phyloP scores from a whole-genome alignment of 2,797 vertebrate species.

The Enteromius viviparus region DNA sequence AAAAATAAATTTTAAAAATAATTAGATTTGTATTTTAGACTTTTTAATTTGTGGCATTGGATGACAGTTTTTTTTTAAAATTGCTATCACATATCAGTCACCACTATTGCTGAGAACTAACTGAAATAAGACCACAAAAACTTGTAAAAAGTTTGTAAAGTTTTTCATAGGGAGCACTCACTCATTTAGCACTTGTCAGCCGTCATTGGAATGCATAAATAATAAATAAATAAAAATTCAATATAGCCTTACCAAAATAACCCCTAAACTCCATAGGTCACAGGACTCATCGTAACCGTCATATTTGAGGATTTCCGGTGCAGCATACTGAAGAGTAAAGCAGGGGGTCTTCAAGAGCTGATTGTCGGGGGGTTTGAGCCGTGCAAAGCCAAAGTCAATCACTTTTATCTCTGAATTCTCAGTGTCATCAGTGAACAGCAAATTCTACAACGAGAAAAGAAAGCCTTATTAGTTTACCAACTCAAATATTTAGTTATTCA shows the following conservation, averaged over 20 bases:
- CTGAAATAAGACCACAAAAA: neutral
- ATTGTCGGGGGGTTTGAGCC: constrained; percentile 96
- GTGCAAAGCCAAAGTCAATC: constrained; percentile 98
- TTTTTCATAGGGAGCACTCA: neutral
- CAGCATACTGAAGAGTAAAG: constrained; percentile 97
- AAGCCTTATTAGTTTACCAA: neutral
- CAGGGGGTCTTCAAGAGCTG: constrained; percentile 98
- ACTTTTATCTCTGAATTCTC: constrained; percentile 98
- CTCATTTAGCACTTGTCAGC: neutral
- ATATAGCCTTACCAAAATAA: constrained; percentile 89
- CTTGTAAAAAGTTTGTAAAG: neutral
- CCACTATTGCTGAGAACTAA: neutral
- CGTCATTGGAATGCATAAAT: neutral
- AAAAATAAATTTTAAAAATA: neutral
- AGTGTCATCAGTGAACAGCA: constrained; percentile 94
- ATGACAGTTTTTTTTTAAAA: no score
- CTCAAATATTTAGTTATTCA: neutral
- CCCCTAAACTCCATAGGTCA: constrained; percentile 97
- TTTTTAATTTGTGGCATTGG: no score
- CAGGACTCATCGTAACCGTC: constrained; percentile 97
- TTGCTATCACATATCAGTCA: no score
- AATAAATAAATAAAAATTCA: neutral
- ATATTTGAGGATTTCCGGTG: constrained; percentile 94
- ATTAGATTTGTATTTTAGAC: neutral
- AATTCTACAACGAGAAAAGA: constrained; percentile 80